Evolutionary conservation across 1,140 invertebrate genomes (phyloP).

Genomic region (Orussus abietinus): DNA sequence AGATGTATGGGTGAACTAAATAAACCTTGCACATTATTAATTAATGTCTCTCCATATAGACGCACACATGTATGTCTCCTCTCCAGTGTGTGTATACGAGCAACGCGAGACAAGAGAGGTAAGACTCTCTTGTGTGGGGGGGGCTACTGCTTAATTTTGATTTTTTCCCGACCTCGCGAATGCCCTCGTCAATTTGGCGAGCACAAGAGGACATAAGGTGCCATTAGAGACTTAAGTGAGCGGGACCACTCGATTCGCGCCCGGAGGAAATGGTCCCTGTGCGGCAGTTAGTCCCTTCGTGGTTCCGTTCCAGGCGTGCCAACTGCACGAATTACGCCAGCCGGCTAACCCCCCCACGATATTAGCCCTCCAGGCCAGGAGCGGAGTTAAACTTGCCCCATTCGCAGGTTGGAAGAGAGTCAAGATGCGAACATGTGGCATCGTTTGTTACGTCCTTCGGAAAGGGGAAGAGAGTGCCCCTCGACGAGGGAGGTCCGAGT

Average conservation of each 20-base stretch:
- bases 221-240: constrained; percentile 34
- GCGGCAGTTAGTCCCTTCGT: constrained; percentile 36
- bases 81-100: no score
- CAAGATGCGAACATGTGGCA: constrained; percentile 53
- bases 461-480: no score
- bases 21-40: no score
- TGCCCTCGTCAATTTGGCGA: no score
- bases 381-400: constrained; percentile 16
- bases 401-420: constrained; percentile 19
- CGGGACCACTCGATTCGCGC: constrained; percentile 31
- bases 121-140: no score
- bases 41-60: no score
- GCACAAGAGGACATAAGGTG: constrained; percentile 38
- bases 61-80: no score
- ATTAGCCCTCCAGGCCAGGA: constrained; percentile 3
- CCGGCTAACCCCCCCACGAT: constrained; percentile 10
- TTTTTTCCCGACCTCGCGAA: no score
- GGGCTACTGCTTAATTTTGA: no score
- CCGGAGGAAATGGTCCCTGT: constrained; percentile 37
- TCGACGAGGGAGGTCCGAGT: no score
- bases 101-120: no score
- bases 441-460: constrained; percentile 54
- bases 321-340: constrained; percentile 34
- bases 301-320: constrained; percentile 15
- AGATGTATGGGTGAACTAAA: no score